Evolutionary conservation across 1,140 invertebrate genomes (phyloP).

Genomic region (Papilio aristodemus): DNA sequence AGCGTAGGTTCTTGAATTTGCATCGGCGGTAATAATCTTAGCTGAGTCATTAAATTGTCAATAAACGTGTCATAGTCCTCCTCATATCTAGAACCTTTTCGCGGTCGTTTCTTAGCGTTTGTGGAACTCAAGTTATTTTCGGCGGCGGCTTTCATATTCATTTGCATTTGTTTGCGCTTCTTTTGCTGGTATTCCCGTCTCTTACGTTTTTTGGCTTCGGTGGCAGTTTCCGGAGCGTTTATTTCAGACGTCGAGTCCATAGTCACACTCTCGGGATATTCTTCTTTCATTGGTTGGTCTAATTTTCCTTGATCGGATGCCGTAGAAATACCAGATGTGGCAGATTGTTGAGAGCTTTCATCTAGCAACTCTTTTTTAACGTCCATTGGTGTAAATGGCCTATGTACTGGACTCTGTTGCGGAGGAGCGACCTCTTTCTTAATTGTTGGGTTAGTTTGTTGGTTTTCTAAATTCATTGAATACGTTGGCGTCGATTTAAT

Average conservation of each 20-base stretch:
- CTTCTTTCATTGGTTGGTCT: slow-evolving; percentile 82
- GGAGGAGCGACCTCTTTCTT: slow-evolving; percentile 81
- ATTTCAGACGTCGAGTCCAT: slow-evolving; percentile 67
- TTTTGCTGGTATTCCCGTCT: slow-evolving; percentile 92
- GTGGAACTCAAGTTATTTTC: slow-evolving; percentile 84
- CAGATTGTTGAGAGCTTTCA: slow-evolving; percentile 82
- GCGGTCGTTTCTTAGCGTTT: slow-evolving; percentile 87
- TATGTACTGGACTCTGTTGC: slow-evolving; percentile 77
- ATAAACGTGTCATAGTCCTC: slow-evolving; percentile 96
- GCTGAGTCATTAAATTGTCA: slow-evolving; percentile 91
- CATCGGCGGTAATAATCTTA: slow-evolving; percentile 91
- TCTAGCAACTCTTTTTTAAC: slow-evolving; percentile 83
- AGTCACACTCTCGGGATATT: slow-evolving; percentile 73
- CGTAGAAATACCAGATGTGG: slow-evolving; percentile 78
- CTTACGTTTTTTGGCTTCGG: slow-evolving; percentile 89
- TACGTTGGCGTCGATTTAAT: slow-evolving; percentile 70
- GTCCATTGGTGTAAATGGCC: slow-evolving; percentile 79
- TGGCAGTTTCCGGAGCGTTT: slow-evolving; percentile 81
- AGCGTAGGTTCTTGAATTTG: slow-evolving; percentile 93
- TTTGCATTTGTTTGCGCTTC: slow-evolving; percentile 86
- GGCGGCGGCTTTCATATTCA: slow-evolving; percentile 75
- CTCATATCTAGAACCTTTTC: slow-evolving; percentile 91
- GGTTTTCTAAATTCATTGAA: slow-evolving; percentile 63
- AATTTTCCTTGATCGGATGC: slow-evolving; percentile 82
- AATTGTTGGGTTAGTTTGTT: slow-evolving; percentile 68